phyloP scores from a whole-genome alignment of 2,113 vertebrate species.

The Callocephalon fimbriatum region DNA sequence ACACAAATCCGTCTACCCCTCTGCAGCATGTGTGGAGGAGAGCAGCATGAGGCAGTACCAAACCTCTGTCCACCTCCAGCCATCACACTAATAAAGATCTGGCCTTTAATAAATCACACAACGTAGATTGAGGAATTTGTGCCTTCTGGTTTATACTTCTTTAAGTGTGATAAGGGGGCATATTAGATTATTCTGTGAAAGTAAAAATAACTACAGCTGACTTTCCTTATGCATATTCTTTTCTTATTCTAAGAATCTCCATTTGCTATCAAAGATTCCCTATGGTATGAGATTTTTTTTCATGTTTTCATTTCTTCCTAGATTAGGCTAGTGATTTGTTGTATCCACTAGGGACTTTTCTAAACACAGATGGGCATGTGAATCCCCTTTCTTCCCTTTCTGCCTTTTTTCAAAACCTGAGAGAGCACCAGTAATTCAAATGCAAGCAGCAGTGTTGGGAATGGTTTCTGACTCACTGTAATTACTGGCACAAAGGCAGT shows the following conservation, averaged over 20 bases:
- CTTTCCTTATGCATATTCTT: neutral
- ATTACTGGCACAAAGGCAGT: constrained; percentile 2
- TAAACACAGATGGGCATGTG: neutral
- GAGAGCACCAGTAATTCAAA: neutral
- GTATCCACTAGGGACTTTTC: neutral
- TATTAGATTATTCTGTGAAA: neutral
- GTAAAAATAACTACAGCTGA: neutral
- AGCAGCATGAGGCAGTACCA: neutral
- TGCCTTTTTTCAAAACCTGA: neutral
- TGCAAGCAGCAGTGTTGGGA: neutral
- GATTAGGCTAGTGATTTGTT: neutral
- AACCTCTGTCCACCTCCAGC: neutral
- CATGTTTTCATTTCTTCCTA: neutral
- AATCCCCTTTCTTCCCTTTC: neutral
- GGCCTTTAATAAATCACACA: neutral
- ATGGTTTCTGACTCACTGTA: constrained; percentile 10
- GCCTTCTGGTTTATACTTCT: neutral
- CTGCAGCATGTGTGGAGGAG: rapidly evolving
- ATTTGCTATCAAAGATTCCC: neutral
- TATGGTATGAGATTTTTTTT: neutral
- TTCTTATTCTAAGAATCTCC: neutral
- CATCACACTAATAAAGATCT: neutral
- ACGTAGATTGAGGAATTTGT: neutral
- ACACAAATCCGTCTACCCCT: neutral
- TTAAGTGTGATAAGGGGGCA: neutral